These are phyloP conservation scores for Microctonus aethiopoides DNA, from an alignment of 2,888 invertebrate species.

Conservation along the genomic window DNA sequence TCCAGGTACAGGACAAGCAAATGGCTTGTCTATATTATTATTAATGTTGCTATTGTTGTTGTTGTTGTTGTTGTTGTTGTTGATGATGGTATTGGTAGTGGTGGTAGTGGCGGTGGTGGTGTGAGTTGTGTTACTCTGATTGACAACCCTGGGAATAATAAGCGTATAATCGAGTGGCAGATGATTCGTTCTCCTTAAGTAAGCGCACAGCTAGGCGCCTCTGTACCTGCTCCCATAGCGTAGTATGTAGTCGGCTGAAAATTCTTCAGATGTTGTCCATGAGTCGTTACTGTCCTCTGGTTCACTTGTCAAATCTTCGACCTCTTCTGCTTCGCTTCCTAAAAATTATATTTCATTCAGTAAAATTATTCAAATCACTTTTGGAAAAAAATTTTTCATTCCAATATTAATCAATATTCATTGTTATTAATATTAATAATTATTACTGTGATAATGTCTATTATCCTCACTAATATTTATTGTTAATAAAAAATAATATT, in stretches of 20 bases:
- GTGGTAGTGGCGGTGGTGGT: conserved; percentile 34
- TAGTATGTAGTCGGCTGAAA: conserved; percentile 82
- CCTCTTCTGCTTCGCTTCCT: conserved; percentile 80
- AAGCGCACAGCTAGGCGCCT: conserved; percentile 23
- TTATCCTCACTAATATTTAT: too few relatives aligned
- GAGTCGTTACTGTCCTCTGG: conserved; percentile 86
- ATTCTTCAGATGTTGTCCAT: conserved; percentile 82
- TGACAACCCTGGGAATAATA: conserved; percentile 47
- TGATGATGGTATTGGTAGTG: conserved; percentile 31
- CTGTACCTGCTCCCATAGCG: conserved; percentile 76
- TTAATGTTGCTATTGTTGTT: conserved; percentile 21
- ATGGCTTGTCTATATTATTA: conserved; percentile 76
- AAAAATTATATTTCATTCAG: conserved; percentile 44
- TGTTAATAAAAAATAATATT: too few relatives aligned
- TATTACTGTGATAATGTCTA: too few relatives aligned
- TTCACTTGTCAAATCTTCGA: conserved; percentile 76
- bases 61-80: conserved; percentile 34
- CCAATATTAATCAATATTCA: too few relatives aligned
- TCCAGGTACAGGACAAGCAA: conserved; percentile 86
- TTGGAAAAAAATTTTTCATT: too few relatives aligned
- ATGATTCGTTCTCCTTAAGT: conserved; percentile 26
- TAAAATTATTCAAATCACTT: too few relatives aligned
- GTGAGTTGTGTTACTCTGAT: conserved; percentile 41
- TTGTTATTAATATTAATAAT: too few relatives aligned
- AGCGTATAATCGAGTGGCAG: conserved; percentile 37